These are phyloP conservation scores for Hemithea aestivaria DNA, from an alignment of 2,888 invertebrate species.

Conservation along the genomic window DNA sequence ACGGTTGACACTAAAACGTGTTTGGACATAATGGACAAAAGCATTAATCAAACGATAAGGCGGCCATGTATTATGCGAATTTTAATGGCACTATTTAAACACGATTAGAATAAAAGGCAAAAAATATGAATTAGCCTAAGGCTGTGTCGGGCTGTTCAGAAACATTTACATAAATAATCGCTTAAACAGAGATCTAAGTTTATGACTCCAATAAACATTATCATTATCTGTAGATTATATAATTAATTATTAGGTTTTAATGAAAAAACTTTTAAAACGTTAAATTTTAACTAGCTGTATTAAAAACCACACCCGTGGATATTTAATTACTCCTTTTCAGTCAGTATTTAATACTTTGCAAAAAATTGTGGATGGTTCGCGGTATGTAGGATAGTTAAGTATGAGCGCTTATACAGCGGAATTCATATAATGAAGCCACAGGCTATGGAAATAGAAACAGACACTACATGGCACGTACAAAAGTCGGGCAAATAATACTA, in stretches of 20 bases:
- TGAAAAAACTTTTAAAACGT: too few relatives aligned
- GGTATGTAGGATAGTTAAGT: constrained; percentile 37
- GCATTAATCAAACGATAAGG: constrained; percentile 24
- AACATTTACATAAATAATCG: constrained; percentile 5
- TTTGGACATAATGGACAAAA: constrained; percentile 18
- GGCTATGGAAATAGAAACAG: too few relatives aligned
- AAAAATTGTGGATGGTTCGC: constrained; percentile 26
- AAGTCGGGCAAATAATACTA: too few relatives aligned
- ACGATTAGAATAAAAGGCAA: constrained; percentile 11
- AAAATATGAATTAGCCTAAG: constrained; percentile 7
- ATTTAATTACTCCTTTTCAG: background rate
- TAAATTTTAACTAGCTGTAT: too few relatives aligned
- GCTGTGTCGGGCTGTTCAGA: constrained; percentile 1
- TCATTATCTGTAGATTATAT: too few relatives aligned
- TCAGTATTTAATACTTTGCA: background rate
- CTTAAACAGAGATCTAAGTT: constrained; percentile 13
- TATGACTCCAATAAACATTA: constrained; percentile 15
- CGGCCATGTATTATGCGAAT: constrained; percentile 18
- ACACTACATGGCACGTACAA: too few relatives aligned
- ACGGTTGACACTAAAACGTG: constrained; percentile 18
- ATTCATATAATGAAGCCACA: constrained; percentile 57
- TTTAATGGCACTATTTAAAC: constrained; percentile 18
- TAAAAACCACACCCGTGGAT: background rate
- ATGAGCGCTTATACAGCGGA: constrained; percentile 42
- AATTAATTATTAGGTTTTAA: too few relatives aligned